These are phyloP conservation scores for Peromyscus melanophrys DNA, from an alignment of 2,797 vertebrate genomes.

Conservation along the genomic window DNA sequence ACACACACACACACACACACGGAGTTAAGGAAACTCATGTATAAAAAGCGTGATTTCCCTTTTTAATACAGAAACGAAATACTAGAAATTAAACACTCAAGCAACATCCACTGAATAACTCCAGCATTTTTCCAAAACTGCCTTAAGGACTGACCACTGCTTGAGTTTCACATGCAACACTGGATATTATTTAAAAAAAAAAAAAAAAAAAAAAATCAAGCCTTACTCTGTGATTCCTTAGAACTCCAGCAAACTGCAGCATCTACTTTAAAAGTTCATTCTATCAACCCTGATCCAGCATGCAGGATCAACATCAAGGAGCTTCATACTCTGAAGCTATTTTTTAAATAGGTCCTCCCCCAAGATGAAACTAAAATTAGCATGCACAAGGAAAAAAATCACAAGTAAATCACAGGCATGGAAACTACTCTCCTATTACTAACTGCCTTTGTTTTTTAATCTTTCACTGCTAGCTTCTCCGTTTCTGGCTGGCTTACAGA, in stretches of 20 bases:
- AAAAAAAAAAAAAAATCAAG: background rate
- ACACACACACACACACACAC: background rate
- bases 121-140: background rate
- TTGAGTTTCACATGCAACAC: background rate
- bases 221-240: background rate
- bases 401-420: constrained; percentile 77
- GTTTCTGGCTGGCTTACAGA: constrained; percentile 82
- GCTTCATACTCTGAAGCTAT: background rate
- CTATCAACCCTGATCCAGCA: background rate
- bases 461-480: constrained; percentile 81
- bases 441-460: constrained; percentile 88
- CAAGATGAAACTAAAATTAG: constrained; percentile 26
- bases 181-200: background rate
- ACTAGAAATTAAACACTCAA: constrained; percentile 6
- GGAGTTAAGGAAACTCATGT: background rate
- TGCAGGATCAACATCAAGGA: background rate
- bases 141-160: background rate
- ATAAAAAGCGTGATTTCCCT: background rate
- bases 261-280: background rate
- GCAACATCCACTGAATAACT: background rate
- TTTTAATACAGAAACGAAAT: background rate
- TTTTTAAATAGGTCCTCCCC: constrained; percentile 30
- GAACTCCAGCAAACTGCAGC: background rate
- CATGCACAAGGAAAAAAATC: constrained; percentile 40
- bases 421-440: constrained; percentile 86